phyloP scores from a whole-genome alignment of 2,113 vertebrate genomes.

The Corythornis vintsioides region DNA sequence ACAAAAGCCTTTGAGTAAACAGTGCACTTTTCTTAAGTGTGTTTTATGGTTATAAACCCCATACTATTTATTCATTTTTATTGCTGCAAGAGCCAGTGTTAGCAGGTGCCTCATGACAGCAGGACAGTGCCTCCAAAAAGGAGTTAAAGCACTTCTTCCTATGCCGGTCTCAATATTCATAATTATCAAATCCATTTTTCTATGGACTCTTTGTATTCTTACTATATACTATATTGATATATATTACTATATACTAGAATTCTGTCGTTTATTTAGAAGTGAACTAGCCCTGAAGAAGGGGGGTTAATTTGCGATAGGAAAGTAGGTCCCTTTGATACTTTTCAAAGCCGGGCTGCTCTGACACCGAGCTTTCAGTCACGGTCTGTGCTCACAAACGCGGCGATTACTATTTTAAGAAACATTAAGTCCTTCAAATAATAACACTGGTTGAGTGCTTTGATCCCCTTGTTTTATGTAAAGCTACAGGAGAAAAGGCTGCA shows the following conservation, averaged over 20 bases:
- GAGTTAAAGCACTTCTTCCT: background rate
- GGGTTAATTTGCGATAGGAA: background rate
- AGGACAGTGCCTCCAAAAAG: background rate
- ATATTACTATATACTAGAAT: too few species aligned
- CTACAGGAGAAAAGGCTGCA: too few species aligned
- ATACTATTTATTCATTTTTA: background rate
- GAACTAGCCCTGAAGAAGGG: background rate
- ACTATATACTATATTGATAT: too few species aligned
- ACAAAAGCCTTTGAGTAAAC: background rate
- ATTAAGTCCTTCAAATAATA: background rate
- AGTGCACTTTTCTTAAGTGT: background rate
- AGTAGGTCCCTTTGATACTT: background rate
- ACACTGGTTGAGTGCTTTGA: background rate
- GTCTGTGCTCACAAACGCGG: background rate
- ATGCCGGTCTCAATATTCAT: background rate
- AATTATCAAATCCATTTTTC: background rate
- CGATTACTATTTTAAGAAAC: background rate
- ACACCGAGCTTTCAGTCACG: background rate
- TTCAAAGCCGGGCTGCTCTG: background rate
- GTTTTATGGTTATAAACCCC: background rate
- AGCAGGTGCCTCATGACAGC: background rate
- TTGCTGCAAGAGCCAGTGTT: background rate
- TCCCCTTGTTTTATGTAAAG: fast-evolving
- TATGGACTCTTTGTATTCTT: background rate
- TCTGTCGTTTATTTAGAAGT: fast-evolving